Conservation (phyloP, 1,140 invertebrate species). For the Heliconius eleuchia region DNA sequence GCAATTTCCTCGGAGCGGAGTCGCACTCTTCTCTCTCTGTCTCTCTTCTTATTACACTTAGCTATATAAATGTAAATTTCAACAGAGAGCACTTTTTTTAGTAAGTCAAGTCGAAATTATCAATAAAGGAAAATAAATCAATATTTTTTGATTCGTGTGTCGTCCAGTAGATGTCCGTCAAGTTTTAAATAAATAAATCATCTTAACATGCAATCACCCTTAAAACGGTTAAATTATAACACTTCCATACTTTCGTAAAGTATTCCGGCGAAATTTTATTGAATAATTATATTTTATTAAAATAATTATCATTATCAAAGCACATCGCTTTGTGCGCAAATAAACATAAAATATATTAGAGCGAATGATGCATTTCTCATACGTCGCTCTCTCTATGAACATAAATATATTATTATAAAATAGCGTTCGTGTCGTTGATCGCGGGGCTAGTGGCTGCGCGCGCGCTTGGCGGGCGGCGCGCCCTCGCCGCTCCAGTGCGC, state of each 20-base stretch:
- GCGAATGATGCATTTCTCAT: too few relatives aligned
- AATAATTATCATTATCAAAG: too few relatives aligned
- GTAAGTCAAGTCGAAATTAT: neutral
- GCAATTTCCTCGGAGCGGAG: neutral
- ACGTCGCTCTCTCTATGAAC: too few relatives aligned
- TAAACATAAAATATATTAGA: neutral
- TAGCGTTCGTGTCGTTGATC: too few relatives aligned
- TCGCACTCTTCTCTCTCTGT: neutral
- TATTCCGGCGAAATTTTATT: neutral
- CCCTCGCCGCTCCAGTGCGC: constrained; percentile 76
- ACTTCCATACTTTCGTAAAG: neutral
- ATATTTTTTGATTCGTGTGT: neutral
- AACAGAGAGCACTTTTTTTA: neutral
- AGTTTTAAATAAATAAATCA: neutral
- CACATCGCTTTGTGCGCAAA: neutral
- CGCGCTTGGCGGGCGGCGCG: constrained; percentile 64
- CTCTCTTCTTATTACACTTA: neutral
- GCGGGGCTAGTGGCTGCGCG: constrained; percentile 44
- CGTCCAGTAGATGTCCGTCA: neutral
- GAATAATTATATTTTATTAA: too few relatives aligned
- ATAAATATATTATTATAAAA: too few relatives aligned
- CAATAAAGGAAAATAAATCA: neutral
- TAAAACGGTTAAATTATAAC: neutral
- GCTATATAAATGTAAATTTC: neutral
- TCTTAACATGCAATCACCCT: neutral